Percentiles rank a stretch among this genome's conserved stretches.
Conservation (phyloP, 2,888 invertebrate genomes). For the Hemistola chrysoprasaria region DNA sequence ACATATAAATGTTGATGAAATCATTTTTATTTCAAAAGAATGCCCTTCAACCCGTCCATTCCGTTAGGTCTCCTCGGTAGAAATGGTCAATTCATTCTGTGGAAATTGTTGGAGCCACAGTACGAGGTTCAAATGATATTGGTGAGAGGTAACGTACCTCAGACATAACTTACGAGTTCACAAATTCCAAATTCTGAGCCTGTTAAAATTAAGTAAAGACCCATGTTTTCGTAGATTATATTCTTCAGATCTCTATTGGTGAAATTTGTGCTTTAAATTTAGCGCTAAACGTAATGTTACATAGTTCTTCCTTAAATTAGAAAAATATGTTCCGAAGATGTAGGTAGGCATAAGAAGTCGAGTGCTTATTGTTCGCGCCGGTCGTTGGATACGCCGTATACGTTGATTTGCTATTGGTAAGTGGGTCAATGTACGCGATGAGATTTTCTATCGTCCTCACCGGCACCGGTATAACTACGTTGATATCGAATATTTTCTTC, state of each 20-base stretch:
- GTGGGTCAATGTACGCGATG: slow-evolving; percentile 57
- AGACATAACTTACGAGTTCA: neutral
- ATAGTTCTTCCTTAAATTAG: slow-evolving; percentile 2
- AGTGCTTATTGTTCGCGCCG: slow-evolving; percentile 43
- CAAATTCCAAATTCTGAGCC: no score
- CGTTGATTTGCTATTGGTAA: slow-evolving; percentile 49
- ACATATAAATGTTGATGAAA: slow-evolving; percentile 26
- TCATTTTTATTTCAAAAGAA: slow-evolving; percentile 16
- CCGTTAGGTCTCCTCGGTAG: neutral
- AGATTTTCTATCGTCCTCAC: slow-evolving; percentile 47
- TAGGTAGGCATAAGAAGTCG: slow-evolving; percentile 13
- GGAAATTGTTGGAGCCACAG: slow-evolving; percentile 1
- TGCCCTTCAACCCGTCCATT: slow-evolving; percentile 1
- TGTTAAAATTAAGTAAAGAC: no score
- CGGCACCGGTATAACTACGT: slow-evolving; percentile 15
- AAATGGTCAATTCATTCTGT: slow-evolving; percentile 6
- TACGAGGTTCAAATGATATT: slow-evolving; percentile 2
- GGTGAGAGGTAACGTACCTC: neutral
- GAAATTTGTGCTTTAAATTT: no score
- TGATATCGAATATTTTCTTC: slow-evolving; percentile 8
- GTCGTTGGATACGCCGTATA: slow-evolving; percentile 39
- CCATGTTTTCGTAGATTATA: no score
- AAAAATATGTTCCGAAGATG: slow-evolving; percentile 12
- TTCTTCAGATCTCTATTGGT: no score
- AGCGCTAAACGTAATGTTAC: neutral